These are phyloP conservation scores for Naso thynnoides DNA, from an alignment of 2,797 vertebrate species.

Conservation along the genomic window DNA sequence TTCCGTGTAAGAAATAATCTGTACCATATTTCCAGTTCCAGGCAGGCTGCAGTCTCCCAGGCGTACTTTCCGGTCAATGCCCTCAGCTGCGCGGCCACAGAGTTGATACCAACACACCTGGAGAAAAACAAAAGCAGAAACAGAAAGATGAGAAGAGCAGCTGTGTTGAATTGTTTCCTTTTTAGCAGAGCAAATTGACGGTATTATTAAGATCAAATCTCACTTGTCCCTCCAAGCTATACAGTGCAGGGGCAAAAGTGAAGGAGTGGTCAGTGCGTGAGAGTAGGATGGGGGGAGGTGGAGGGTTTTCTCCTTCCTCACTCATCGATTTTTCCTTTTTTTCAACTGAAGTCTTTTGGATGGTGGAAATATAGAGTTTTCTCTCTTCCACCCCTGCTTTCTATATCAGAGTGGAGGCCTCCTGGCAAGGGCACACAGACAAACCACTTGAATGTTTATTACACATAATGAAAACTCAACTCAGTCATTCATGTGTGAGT, in stretches of 20 bases:
- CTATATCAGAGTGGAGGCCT: slow-evolving; percentile 87
- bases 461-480: too few relatives aligned
- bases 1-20: slow-evolving; percentile 9
- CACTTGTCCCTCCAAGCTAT: slow-evolving; percentile 86
- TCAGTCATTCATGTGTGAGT: neutral
- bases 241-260: slow-evolving; percentile 89
- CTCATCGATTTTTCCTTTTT: slow-evolving; percentile 61
- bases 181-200: neutral
- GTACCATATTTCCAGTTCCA: slow-evolving; percentile 91
- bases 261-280: slow-evolving; percentile 87
- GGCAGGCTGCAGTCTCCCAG: slow-evolving; percentile 88
- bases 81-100: slow-evolving; percentile 85
- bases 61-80: slow-evolving; percentile 88
- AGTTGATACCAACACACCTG: slow-evolving; percentile 95
- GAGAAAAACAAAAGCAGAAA: slow-evolving; percentile 6
- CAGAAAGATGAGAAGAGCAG: neutral
- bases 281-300: slow-evolving; percentile 90
- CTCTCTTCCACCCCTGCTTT: slow-evolving; percentile 90
- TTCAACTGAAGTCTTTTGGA: slow-evolving; percentile 50
- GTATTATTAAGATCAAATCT: slow-evolving; percentile 51
- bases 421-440: slow-evolving; percentile 77
- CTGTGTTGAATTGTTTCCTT: neutral
- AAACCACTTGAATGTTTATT: neutral
- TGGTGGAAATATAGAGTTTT: slow-evolving; percentile 74
- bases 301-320: slow-evolving; percentile 74